Conservation (phyloP, 1,140 invertebrate genomes). For the Dolichoris vasculosae region DNA sequence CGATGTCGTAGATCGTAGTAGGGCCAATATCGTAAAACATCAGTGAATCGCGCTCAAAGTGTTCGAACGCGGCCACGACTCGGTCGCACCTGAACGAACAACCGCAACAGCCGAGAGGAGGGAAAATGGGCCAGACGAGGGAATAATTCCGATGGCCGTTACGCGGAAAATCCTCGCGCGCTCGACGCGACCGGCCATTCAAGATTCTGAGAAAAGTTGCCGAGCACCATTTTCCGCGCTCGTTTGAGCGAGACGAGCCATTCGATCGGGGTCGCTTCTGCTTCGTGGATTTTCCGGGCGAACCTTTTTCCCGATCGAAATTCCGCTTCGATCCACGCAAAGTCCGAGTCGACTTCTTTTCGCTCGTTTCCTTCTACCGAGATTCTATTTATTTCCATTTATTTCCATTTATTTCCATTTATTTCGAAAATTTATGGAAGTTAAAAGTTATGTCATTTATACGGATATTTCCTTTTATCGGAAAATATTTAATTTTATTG, state of each 20-base stretch:
- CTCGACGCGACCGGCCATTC: neutral
- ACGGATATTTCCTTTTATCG: too few species aligned
- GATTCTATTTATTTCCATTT: too few species aligned
- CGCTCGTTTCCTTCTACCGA: too few species aligned
- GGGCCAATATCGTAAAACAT: neutral
- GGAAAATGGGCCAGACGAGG: neutral
- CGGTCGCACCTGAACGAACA: neutral
- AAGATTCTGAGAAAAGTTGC: neutral
- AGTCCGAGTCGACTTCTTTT: neutral
- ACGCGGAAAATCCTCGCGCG: neutral
- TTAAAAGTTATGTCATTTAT: too few species aligned
- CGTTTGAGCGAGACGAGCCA: neutral
- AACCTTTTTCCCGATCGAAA: too few species aligned
- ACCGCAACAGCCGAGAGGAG: neutral
- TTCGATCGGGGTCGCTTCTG: neutral
- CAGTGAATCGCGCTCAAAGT: neutral
- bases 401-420: too few species aligned
- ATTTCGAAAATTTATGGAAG: too few species aligned
- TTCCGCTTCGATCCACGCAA: too few species aligned
- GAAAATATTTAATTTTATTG: too few species aligned
- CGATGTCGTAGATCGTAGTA: neutral
- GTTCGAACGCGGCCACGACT: neutral
- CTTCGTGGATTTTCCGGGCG: neutral
- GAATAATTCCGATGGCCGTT: neutral
- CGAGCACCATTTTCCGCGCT: neutral